Evolutionary conservation across 1,140 invertebrate genomes (phyloP).

Genomic region (Polypedilum vanderplanki): DNA sequence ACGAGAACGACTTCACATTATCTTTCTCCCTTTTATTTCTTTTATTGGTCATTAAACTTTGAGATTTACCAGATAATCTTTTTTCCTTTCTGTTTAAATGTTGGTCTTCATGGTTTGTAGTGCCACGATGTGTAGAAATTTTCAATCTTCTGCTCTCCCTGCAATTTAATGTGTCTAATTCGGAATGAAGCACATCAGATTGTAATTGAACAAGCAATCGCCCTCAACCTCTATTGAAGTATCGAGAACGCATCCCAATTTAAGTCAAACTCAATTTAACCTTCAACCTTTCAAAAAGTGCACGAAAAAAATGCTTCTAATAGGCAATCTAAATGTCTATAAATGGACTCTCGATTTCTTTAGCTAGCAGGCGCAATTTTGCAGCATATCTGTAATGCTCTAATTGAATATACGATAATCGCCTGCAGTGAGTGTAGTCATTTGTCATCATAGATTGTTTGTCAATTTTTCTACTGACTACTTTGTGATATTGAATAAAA

Average conservation of each 20-base stretch:
- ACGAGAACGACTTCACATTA: neutral
- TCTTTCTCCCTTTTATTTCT: neutral
- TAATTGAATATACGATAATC: neutral
- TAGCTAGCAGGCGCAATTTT: neutral
- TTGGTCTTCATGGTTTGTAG: neutral
- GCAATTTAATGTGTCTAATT: neutral
- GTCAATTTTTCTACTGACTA: constrained; percentile 9
- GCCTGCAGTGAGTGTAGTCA: neutral
- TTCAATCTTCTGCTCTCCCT: neutral
- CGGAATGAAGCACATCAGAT: neutral
- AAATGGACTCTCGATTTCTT: constrained; percentile 1
- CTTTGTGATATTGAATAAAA: too few species aligned
- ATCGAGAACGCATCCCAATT: constrained; percentile 24
- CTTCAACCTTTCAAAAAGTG: constrained; percentile 1
- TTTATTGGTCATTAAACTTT: constrained; percentile 19
- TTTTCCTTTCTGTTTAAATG: neutral
- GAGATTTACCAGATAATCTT: constrained; percentile 12
- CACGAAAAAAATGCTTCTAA: neutral
- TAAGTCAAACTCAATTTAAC: neutral
- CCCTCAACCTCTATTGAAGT: neutral
- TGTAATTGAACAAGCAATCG: neutral
- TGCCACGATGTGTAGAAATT: too few species aligned
- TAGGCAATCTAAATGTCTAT: neutral
- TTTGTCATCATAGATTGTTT: neutral
- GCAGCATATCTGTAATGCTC: too few species aligned